phyloP scores from a whole-genome alignment of 1,140 invertebrate species.

The Cepaea nemoralis region DNA sequence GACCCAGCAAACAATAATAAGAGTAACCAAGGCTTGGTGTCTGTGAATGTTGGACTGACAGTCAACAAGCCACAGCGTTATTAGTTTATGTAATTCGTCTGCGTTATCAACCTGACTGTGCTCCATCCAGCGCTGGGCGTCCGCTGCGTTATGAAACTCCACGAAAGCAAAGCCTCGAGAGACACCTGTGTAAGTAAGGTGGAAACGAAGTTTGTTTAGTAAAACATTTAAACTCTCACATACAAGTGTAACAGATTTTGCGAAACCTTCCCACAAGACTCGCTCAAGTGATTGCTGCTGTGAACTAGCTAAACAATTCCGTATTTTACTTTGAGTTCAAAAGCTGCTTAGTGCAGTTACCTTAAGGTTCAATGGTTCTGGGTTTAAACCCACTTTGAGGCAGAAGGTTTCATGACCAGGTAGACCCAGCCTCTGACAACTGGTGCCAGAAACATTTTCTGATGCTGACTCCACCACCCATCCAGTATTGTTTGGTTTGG shows the following conservation, averaged over 20 bases:
- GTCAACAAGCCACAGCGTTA: slow-evolving; percentile 14
- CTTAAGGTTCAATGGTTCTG: no score
- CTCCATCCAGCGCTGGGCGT: slow-evolving; percentile 93
- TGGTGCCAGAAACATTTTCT: no score
- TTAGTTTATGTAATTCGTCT: slow-evolving; percentile 7
- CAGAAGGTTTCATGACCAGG: no score
- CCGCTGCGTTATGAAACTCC: slow-evolving; percentile 90
- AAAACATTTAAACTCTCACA: slow-evolving; percentile 38
- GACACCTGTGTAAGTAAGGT: slow-evolving; percentile 65
- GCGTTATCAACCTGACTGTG: slow-evolving; percentile 84
- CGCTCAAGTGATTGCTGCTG: neutral
- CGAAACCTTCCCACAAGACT: slow-evolving; percentile 5
- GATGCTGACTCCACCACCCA: no score
- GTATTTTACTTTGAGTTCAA: no score
- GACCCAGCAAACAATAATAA: slow-evolving; percentile 5
- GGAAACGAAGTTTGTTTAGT: slow-evolving; percentile 46
- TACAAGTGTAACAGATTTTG: slow-evolving; percentile 22
- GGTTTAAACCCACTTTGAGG: no score
- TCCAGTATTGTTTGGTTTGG: no score
- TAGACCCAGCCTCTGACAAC: no score
- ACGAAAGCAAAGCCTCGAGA: slow-evolving; percentile 85
- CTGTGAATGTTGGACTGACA: slow-evolving; percentile 4
- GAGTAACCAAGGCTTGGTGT: slow-evolving; percentile 2
- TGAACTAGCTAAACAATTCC: no score
- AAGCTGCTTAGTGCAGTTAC: no score